A percentile compares a stretch with the other conserved stretches of the same genome.
Conservation (phyloP, 2,113 vertebrate species). For the Cynocephalus volans region DNA sequence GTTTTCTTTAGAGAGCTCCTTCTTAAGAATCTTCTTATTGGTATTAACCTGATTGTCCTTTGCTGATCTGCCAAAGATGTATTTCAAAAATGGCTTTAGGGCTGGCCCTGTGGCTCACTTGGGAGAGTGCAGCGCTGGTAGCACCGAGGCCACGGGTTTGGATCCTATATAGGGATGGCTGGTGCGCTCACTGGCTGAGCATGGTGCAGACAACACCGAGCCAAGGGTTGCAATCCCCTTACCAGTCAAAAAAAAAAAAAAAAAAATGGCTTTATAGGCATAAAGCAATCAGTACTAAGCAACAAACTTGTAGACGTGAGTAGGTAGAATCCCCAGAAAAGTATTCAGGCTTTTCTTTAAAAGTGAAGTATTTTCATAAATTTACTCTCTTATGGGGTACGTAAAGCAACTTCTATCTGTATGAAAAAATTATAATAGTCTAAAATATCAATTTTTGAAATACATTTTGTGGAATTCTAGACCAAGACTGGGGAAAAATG, state of each 20-base stretch:
- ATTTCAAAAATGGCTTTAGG: conserved; percentile 51
- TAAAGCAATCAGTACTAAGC: neutral
- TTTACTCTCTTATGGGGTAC: neutral
- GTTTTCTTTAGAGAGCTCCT: neutral
- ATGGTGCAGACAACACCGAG: too few relatives aligned
- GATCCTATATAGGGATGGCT: too few relatives aligned
- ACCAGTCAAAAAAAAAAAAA: too few relatives aligned
- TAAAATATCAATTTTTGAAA: conserved; percentile 52
- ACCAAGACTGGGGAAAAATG: neutral
- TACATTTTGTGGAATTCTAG: conserved; percentile 7
- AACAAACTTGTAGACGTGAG: neutral
- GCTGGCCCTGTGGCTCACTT: too few relatives aligned
- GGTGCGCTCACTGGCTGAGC: too few relatives aligned
- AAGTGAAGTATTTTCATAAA: conserved; percentile 12
- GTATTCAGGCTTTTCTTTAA: neutral
- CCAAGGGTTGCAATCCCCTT: too few relatives aligned
- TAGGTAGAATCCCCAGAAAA: conserved; percentile 5
- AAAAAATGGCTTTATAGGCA: too few relatives aligned
- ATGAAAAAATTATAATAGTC: neutral
- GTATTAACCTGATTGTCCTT: neutral
- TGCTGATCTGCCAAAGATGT: conserved; percentile 17
- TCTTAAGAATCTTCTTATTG: neutral
- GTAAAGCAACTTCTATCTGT: neutral
- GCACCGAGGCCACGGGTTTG: too few relatives aligned
- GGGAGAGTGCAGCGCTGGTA: too few relatives aligned